A percentile compares a stretch with the other conserved stretches of the same genome.
These are phyloP conservation scores for Argyresthia albistria DNA, from an alignment of 2,888 invertebrate species.

Conservation along the genomic window DNA sequence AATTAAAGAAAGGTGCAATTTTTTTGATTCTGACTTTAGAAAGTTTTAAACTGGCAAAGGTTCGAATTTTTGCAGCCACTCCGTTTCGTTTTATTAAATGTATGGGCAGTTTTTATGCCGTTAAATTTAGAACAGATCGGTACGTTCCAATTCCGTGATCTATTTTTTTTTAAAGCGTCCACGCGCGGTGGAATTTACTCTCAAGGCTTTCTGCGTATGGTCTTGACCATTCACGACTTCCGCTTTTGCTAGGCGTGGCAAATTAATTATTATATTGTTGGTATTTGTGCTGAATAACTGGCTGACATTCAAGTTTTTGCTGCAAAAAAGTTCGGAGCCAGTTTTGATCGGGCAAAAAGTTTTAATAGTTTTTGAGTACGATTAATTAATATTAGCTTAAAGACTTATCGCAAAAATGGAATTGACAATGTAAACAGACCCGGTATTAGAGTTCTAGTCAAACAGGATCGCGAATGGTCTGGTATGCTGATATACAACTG, in stretches of 20 bases:
- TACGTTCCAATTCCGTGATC: slow-evolving; percentile 18
- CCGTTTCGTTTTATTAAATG: too few species aligned
- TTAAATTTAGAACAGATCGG: slow-evolving; percentile 10
- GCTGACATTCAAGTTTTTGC: too few species aligned
- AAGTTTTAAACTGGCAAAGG: too few species aligned
- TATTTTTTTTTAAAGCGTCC: slow-evolving; percentile 16
- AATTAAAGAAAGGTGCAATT: too few species aligned
- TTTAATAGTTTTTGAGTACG: not conserved
- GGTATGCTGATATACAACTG: not conserved
- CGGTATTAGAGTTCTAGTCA: not conserved
- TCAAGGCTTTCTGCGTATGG: slow-evolving; percentile 17
- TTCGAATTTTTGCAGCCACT: too few species aligned
- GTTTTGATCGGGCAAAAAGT: not conserved
- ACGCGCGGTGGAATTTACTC: slow-evolving; percentile 16
- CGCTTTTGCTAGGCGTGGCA: slow-evolving; percentile 13
- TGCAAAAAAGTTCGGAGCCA: not conserved
- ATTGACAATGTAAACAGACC: not conserved
- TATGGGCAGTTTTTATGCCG: too few species aligned
- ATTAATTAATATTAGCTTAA: too few species aligned
- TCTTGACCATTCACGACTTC: slow-evolving; percentile 14
- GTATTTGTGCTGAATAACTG: slow-evolving; percentile 5
- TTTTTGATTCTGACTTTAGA: too few species aligned
- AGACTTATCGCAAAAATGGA: too few species aligned
- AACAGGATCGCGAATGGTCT: not conserved
- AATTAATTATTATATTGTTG: slow-evolving; percentile 12